Conservation (phyloP, 1,140 invertebrate genomes). For the Nasonia giraulti region DNA sequence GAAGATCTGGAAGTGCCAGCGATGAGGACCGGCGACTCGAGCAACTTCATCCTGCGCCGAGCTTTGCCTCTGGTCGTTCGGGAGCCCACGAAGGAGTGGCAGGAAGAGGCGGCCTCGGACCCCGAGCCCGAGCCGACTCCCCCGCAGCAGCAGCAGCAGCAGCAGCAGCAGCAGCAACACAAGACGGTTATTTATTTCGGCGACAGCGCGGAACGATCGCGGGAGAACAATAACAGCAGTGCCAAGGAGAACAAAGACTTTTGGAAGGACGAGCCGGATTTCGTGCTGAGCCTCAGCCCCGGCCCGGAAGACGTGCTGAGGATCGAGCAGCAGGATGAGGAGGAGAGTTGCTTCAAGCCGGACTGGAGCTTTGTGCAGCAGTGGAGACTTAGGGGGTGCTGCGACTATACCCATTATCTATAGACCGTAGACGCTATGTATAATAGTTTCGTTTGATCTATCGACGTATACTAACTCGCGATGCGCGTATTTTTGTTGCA, state of each 20-base stretch:
- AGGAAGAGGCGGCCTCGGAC: conserved; percentile 75
- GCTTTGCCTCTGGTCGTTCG: conserved; percentile 74
- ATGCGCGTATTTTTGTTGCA: conserved; percentile 59
- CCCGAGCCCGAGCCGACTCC: conserved; percentile 69
- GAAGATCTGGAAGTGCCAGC: conserved; percentile 60
- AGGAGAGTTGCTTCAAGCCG: conserved; percentile 70
- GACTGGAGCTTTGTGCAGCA: conserved; percentile 85
- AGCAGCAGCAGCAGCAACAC: conserved; percentile 62
- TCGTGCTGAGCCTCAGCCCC: conserved; percentile 74
- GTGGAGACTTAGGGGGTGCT: conserved; percentile 79
- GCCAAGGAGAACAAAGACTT: conserved; percentile 60
- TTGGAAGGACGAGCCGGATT: conserved; percentile 62
- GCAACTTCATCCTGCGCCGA: conserved; percentile 77
- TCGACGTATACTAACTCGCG: not conserved
- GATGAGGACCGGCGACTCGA: conserved; percentile 60
- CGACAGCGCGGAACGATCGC: conserved; percentile 67
- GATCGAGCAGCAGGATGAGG: conserved; percentile 73
- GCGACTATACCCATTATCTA: not conserved
- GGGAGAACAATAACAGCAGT: conserved; percentile 59
- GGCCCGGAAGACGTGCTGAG: conserved; percentile 71
- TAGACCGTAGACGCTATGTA: no score
- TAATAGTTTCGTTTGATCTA: no score
- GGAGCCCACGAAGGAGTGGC: conserved; percentile 73
- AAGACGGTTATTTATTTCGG: conserved; percentile 83
- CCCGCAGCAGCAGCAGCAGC: conserved; percentile 46